Conservation (phyloP, 2,797 vertebrate genomes). For the Poeciliopsis turneri region DNA sequence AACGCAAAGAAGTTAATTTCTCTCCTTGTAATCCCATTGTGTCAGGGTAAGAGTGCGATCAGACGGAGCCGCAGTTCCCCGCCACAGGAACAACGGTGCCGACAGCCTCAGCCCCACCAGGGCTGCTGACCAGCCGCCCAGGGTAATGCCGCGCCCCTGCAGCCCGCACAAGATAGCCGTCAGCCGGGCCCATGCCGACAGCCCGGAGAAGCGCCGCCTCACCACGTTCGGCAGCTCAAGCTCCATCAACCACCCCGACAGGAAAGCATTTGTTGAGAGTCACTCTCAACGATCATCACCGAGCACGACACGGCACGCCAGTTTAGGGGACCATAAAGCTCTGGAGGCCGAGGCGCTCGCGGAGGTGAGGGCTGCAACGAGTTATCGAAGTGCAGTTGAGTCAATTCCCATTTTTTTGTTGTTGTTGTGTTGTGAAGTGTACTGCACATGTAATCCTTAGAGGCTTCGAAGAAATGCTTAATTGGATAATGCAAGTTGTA, state of each 20-base stretch:
- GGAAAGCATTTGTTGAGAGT: slow-evolving; percentile 85
- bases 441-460: neutral
- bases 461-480: neutral
- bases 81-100: slow-evolving; percentile 82
- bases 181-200: slow-evolving; percentile 84
- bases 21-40: neutral
- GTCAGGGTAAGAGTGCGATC: slow-evolving; percentile 89
- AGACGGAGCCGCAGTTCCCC: slow-evolving; percentile 88
- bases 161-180: slow-evolving; percentile 91
- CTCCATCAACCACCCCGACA: slow-evolving; percentile 89
- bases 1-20: neutral
- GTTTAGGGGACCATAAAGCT: slow-evolving; percentile 92
- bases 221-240: slow-evolving; percentile 89
- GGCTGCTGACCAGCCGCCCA: slow-evolving; percentile 85
- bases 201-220: slow-evolving; percentile 91
- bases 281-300: slow-evolving; percentile 84
- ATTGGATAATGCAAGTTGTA: neutral
- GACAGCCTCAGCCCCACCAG: slow-evolving; percentile 89
- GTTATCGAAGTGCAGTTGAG: neutral
- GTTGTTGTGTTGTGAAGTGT: neutral
- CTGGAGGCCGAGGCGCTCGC: slow-evolving; percentile 92
- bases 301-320: slow-evolving; percentile 88
- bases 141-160: slow-evolving; percentile 90
- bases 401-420: neutral
- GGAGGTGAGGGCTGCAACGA: slow-evolving; percentile 80